Conservation (phyloP, 2,797 vertebrate genomes). For the Geotria australis region DNA sequence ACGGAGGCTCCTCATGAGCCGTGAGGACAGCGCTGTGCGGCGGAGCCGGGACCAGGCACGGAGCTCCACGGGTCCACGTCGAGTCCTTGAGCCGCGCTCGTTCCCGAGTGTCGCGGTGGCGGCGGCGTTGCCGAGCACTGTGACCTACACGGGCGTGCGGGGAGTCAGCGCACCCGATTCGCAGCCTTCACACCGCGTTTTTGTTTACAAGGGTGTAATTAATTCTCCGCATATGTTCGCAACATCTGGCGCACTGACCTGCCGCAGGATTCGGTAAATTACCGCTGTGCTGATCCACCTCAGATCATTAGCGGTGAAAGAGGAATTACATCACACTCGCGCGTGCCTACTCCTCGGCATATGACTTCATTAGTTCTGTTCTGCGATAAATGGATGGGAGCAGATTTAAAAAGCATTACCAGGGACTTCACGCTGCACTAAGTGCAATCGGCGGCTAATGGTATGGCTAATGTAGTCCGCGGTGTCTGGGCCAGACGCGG, state of each 20-base stretch:
- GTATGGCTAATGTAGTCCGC: background rate
- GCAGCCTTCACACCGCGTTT: conserved; percentile 19
- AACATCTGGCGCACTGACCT: conserved; percentile 98
- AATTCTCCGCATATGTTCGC: conserved; percentile 98
- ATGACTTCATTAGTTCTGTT: background rate
- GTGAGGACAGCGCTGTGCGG: too few relatives aligned
- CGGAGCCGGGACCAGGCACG: too few relatives aligned
- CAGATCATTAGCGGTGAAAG: conserved; percentile 34
- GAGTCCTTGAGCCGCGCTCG: background rate
- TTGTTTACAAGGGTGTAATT: conserved; percentile 99
- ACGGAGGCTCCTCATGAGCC: too few relatives aligned
- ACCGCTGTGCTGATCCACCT: conserved; percentile 52
- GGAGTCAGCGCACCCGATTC: background rate
- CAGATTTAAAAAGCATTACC: background rate
- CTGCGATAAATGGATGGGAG: background rate
- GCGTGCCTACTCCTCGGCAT: background rate
- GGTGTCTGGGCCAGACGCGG: background rate
- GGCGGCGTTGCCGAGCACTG: background rate
- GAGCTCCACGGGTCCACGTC: background rate
- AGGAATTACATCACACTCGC: background rate
- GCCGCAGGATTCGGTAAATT: conserved; percentile 62
- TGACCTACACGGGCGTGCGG: background rate
- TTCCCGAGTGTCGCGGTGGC: background rate
- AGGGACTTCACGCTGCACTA: background rate
- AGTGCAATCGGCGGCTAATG: background rate